Conservation (phyloP, 2,113 vertebrate genomes). For the Triplophysa tibetana region DNA sequence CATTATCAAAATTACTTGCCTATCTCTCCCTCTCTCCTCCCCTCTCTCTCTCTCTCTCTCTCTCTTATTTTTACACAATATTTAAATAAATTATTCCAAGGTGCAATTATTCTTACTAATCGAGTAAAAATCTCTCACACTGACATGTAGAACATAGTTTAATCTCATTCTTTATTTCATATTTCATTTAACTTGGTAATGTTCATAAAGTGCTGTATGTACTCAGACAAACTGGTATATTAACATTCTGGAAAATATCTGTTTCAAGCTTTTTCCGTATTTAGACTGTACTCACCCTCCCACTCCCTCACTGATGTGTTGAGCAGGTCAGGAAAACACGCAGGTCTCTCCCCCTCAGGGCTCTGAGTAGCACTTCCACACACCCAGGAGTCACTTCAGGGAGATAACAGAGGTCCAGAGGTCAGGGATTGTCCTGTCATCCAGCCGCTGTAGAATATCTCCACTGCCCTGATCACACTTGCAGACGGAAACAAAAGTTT, state of each 20-base stretch:
- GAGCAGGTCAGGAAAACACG: conserved; percentile 52
- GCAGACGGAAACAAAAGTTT: not conserved
- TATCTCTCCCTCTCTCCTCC: no score
- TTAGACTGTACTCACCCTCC: not conserved
- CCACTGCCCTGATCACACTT: not conserved
- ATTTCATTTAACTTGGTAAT: not conserved
- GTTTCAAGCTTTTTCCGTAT: not conserved
- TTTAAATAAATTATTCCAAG: no score
- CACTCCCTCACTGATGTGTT: conserved; percentile 15
- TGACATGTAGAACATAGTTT: no score
- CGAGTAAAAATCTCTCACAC: no score
- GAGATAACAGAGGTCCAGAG: conserved; percentile 57
- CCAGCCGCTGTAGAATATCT: conserved; percentile 20
- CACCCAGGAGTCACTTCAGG: conserved; percentile 46
- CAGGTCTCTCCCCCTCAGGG: conserved; percentile 57
- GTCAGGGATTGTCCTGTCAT: conserved; percentile 48
- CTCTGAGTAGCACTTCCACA: conserved; percentile 57
- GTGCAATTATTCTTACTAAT: no score
- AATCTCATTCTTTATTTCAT: not conserved
- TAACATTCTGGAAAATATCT: not conserved
- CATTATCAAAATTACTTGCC: no score
- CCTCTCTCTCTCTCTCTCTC: no score
- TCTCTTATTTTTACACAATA: no score
- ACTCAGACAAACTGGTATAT: not conserved
- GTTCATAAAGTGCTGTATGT: not conserved